Conservation (phyloP, 2,888 invertebrate genomes). For the Spodoptera picta region DNA sequence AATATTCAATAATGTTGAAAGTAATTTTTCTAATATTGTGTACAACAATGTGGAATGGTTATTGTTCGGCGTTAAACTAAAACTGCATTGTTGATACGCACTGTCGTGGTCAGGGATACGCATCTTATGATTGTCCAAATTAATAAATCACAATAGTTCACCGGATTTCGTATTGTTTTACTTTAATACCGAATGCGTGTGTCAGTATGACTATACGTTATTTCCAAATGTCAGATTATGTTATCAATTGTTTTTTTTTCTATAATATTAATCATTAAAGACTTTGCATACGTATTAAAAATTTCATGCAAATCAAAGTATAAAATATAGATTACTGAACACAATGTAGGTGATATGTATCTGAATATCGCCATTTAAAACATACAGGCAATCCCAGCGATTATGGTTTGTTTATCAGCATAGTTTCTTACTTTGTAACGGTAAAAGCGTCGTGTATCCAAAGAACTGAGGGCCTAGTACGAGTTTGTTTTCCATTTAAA, state of each 20-base stretch:
- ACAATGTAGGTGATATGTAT: slow-evolving; percentile 50
- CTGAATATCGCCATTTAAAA: slow-evolving; percentile 47
- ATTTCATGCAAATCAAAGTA: slow-evolving; percentile 49
- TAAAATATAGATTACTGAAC: slow-evolving; percentile 41
- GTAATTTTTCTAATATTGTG: slow-evolving; percentile 30
- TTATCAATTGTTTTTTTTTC: slow-evolving; percentile 17
- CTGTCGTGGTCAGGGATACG: slow-evolving; percentile 28
- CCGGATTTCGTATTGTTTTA: slow-evolving; percentile 24
- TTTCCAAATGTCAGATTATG: slow-evolving; percentile 30
- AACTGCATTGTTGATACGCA: slow-evolving; percentile 39
- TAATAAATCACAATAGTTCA: slow-evolving; percentile 23
- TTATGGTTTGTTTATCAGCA: slow-evolving; percentile 54
- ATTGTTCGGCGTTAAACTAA: slow-evolving; percentile 25
- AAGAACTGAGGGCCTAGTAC: slow-evolving; percentile 11
- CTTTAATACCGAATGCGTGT: slow-evolving; percentile 21
- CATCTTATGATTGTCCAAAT: slow-evolving; percentile 25
- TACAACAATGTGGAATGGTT: slow-evolving; percentile 27
- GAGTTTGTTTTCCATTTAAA: too few species aligned
- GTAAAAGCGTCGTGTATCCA: slow-evolving; percentile 40
- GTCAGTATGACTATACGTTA: slow-evolving; percentile 35
- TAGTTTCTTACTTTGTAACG: slow-evolving; percentile 61
- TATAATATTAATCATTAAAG: slow-evolving; percentile 52
- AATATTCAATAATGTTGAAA: slow-evolving; percentile 43
- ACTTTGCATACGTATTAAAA: slow-evolving; percentile 54
- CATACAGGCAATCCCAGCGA: slow-evolving; percentile 54